Evolutionary conservation across 2,888 invertebrate genomes (phyloP).

Genomic region (Chironomus tentans): DNA sequence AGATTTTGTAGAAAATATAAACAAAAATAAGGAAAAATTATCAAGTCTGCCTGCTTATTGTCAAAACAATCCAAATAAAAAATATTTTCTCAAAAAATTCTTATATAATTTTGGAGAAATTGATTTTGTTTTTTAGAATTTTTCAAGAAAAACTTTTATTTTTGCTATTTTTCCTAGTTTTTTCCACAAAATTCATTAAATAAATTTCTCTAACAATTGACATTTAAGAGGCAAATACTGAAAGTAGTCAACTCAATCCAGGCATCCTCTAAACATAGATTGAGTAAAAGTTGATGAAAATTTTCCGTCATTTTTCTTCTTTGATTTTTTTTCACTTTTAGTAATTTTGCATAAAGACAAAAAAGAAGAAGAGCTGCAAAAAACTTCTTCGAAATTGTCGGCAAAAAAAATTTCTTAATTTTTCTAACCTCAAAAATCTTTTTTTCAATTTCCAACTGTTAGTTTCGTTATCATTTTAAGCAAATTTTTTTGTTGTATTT

Average conservation of each 20-base stretch:
- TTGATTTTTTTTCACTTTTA: neutral
- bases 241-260: neutral
- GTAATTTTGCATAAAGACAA: neutral
- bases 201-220: too few relatives aligned
- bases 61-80: too few relatives aligned
- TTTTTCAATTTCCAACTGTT: neutral
- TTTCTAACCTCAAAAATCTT: neutral
- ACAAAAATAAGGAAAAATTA: too few relatives aligned
- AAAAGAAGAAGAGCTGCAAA: neutral
- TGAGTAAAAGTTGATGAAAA: neutral
- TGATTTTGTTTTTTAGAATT: too few relatives aligned
- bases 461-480: neutral
- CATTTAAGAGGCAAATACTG: too few relatives aligned
- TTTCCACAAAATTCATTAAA: too few relatives aligned
- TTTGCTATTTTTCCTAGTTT: too few relatives aligned
- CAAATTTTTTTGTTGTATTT: neutral
- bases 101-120: too few relatives aligned
- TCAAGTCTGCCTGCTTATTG: too few relatives aligned
- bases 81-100: too few relatives aligned
- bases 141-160: too few relatives aligned
- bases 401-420: neutral
- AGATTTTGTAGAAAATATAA: too few relatives aligned
- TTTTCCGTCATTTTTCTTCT: neutral
- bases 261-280: neutral
- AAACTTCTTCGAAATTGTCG: neutral